Conservation (phyloP, 2,888 invertebrate species). For the Mesorhabditis spiculigera region DNA sequence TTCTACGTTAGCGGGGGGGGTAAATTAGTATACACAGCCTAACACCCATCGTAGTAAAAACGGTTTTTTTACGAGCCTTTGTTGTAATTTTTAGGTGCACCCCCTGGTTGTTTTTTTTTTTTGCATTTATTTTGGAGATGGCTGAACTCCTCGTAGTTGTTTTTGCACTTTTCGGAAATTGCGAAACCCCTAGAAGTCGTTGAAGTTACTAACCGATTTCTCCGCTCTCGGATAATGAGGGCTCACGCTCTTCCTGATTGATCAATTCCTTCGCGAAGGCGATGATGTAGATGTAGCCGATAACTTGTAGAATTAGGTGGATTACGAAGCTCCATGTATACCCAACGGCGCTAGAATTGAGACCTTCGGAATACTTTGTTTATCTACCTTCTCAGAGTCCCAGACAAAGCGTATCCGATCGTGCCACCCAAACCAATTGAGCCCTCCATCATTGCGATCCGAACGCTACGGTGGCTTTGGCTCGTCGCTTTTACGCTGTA, state of each 20-base stretch:
- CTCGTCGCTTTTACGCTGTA: slow-evolving; percentile 58
- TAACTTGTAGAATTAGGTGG: slow-evolving; percentile 41
- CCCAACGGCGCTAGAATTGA: slow-evolving; percentile 55
- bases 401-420: slow-evolving; percentile 58
- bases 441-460: slow-evolving; percentile 60
- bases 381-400: slow-evolving; percentile 53
- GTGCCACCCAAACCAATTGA: slow-evolving; percentile 60
- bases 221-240: background rate
- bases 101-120: too few relatives aligned
- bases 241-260: slow-evolving; percentile 14
- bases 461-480: slow-evolving; percentile 48
- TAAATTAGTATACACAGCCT: too few relatives aligned
- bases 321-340: slow-evolving; percentile 58
- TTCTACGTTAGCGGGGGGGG: too few relatives aligned
- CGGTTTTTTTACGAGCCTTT: too few relatives aligned
- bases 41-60: too few relatives aligned
- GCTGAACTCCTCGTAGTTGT: too few relatives aligned
- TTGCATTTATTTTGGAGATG: too few relatives aligned
- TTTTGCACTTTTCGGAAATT: background rate
- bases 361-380: slow-evolving; percentile 5
- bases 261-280: slow-evolving; percentile 34
- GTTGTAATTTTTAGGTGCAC: too few relatives aligned
- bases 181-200: background rate
- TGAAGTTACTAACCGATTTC: background rate
- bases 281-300: slow-evolving; percentile 56